Evolutionary conservation across 2,797 vertebrate genomes (phyloP).

Genomic region (Apodemus agrarius): DNA sequence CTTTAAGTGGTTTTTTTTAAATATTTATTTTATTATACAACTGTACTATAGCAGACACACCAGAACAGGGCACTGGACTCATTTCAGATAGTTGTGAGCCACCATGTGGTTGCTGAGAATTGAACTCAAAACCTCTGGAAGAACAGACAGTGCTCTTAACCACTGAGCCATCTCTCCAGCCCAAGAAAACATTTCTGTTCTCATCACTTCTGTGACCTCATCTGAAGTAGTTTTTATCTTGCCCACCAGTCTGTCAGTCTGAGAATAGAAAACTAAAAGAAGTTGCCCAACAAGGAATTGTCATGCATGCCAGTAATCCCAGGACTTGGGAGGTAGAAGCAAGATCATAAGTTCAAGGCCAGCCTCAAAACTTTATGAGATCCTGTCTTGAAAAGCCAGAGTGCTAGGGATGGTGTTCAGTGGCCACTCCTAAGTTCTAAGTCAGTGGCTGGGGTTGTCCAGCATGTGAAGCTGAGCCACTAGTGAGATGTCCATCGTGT

Average conservation of each 20-base stretch:
- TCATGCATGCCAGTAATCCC: background rate
- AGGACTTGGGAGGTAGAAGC: background rate
- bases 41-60: too few species aligned
- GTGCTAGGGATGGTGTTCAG: background rate
- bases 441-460: background rate
- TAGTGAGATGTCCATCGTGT: background rate
- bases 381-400: background rate
- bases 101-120: too few species aligned
- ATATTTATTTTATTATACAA: too few species aligned
- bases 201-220: background rate
- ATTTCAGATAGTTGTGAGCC: too few species aligned
- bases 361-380: background rate
- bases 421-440: background rate
- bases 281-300: background rate
- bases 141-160: too few species aligned
- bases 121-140: too few species aligned
- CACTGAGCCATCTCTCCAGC: too few species aligned
- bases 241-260: background rate
- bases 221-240: conserved; percentile 20
- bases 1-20: background rate
- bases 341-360: background rate
- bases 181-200: conserved; percentile 42
- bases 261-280: conserved; percentile 42
- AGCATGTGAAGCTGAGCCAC: background rate
- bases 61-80: too few species aligned